Conservation (phyloP, 2,797 vertebrate species). For the Sebastes trivittatus region DNA sequence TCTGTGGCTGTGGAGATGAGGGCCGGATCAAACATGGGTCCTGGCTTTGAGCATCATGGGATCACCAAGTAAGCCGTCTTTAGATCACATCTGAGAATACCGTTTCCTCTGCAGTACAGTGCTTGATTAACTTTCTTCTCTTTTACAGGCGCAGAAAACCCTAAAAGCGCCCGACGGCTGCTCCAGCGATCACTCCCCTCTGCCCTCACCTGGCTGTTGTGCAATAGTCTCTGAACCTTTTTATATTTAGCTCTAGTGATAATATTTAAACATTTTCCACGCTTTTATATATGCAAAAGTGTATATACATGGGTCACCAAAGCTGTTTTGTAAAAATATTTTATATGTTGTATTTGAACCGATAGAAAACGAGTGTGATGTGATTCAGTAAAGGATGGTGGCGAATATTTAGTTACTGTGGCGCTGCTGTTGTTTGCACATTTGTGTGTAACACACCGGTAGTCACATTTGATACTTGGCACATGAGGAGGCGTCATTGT, state of each 20-base stretch:
- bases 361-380: constrained; percentile 22
- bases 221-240: constrained; percentile 78
- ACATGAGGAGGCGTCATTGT: constrained; percentile 6
- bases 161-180: constrained; percentile 68
- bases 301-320: constrained; percentile 68
- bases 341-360: constrained; percentile 48
- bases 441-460: constrained; percentile 6
- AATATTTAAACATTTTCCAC: constrained; percentile 70
- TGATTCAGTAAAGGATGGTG: neutral
- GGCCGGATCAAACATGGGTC: constrained; percentile 91
- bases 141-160: constrained; percentile 91
- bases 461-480: constrained; percentile 24
- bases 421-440: constrained; percentile 24
- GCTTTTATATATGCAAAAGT: constrained; percentile 62
- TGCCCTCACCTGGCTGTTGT: constrained; percentile 67
- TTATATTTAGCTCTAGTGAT: constrained; percentile 53
- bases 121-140: neutral
- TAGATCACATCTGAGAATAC: neutral
- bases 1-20: constrained; percentile 93
- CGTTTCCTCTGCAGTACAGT: neutral
- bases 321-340: constrained; percentile 65
- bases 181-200: constrained; percentile 36
- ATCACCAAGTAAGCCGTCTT: constrained; percentile 87
- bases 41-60: constrained; percentile 89
- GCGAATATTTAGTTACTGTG: neutral